These are phyloP conservation scores for Drosophila meridiana DNA, from an alignment of 2,888 invertebrate genomes.

Conservation along the genomic window DNA sequence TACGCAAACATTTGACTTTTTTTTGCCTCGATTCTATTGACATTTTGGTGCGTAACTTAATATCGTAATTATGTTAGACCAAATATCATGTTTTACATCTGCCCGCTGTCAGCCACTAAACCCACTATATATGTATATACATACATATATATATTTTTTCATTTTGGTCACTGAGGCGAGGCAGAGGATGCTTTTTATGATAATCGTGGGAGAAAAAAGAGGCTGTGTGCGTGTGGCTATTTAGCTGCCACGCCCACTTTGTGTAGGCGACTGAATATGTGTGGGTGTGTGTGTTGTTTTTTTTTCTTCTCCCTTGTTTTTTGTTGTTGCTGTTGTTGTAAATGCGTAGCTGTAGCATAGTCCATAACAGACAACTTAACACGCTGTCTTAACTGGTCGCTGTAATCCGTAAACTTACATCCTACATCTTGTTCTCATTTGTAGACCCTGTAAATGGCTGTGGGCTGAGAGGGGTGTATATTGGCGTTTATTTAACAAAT, in stretches of 20 bases:
- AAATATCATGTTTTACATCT: constrained; percentile 13
- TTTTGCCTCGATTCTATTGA: not conserved
- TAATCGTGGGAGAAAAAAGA: not conserved
- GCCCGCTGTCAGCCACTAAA: constrained; percentile 3
- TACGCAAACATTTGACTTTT: constrained; percentile 3
- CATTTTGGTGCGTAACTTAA: constrained; percentile 16
- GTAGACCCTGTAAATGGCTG: constrained; percentile 14
- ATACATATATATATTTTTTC: not conserved
- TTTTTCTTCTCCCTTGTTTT: constrained; percentile 24
- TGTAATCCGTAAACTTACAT: constrained; percentile 35
- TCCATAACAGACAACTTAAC: constrained; percentile 54
- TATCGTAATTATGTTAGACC: constrained; percentile 10
- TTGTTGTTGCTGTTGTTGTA: constrained; percentile 29
- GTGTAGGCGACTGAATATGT: constrained; percentile 1
- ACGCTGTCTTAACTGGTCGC: constrained; percentile 57
- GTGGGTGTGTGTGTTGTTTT: constrained; percentile 5
- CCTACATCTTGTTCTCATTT: constrained; percentile 22
- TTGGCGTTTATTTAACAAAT: not conserved
- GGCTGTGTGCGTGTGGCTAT: constrained; percentile 6
- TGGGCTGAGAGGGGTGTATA: too few relatives aligned
- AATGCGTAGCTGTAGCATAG: constrained; percentile 45
- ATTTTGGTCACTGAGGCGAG: constrained; percentile 5
- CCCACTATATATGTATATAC: not conserved
- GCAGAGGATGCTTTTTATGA: constrained; percentile 19
- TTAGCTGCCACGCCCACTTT: constrained; percentile 2